phyloP scores from a whole-genome alignment of 2,113 vertebrate species.

The Andinoacara biseriatus region DNA sequence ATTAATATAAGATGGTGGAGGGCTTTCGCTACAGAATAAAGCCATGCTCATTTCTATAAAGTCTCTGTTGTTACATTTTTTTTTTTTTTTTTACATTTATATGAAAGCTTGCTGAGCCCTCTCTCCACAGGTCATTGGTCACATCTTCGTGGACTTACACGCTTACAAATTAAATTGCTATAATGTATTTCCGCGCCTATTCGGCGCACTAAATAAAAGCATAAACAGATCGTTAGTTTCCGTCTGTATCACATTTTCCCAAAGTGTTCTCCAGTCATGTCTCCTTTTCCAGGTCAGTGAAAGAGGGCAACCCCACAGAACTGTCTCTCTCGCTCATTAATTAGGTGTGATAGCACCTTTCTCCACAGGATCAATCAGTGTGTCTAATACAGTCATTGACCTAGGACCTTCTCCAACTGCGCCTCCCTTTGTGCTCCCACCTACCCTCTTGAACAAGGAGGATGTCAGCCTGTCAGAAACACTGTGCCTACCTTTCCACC shows the following conservation, averaged over 20 bases:
- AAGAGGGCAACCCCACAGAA: constrained; percentile 29
- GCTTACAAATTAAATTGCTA: constrained; percentile 18
- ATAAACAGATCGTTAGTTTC: constrained; percentile 55
- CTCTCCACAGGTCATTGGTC: constrained; percentile 2
- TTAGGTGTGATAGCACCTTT: constrained; percentile 61
- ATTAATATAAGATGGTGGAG: constrained; percentile 10
- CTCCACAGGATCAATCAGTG: constrained; percentile 69
- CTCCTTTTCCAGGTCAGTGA: constrained; percentile 62
- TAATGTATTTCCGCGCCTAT: constrained; percentile 21
- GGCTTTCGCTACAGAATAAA: neutral
- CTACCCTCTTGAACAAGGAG: constrained; percentile 38
- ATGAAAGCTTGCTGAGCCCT: neutral
- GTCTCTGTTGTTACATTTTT: neutral
- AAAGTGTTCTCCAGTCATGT: constrained; percentile 21
- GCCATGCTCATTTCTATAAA: neutral
- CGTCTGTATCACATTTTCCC: constrained; percentile 18
- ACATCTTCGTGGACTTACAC: constrained; percentile 6
- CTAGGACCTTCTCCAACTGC: constrained; percentile 61
- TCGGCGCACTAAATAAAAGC: constrained; percentile 33
- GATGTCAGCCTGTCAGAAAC: constrained; percentile 59
- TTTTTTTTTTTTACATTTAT: neutral
- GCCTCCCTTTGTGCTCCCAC: constrained; percentile 41
- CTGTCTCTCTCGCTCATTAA: constrained; percentile 61
- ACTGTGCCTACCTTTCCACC: constrained; percentile 31
- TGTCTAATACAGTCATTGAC: constrained; percentile 74